Percentiles rank a stretch among this genome's conserved stretches.
These are phyloP conservation scores for Drosophila mojavensis DNA, from an alignment of 1,140 invertebrate species.

Conservation along the genomic window DNA sequence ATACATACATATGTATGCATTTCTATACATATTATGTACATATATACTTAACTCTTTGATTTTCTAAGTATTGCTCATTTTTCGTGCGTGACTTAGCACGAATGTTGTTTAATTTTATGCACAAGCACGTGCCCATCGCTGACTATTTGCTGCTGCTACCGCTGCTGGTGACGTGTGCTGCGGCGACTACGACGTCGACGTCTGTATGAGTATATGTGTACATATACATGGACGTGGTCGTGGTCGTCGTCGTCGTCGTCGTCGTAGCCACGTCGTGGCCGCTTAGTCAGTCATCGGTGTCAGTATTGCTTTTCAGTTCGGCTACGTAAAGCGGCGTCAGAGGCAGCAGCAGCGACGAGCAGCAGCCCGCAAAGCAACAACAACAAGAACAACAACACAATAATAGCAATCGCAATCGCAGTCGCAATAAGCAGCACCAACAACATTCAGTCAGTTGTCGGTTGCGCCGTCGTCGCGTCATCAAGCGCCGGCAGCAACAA, in stretches of 20 bases:
- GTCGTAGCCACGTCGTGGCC: conserved; percentile 46
- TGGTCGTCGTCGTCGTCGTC: conserved; percentile 3
- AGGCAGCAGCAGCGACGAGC: conserved; percentile 48
- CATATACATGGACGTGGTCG: conserved; percentile 24
- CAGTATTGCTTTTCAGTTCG: conserved; percentile 72
- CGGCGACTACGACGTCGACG: conserved; percentile 35
- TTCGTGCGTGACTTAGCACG: conserved; percentile 6
- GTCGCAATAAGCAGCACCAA: conserved; percentile 26
- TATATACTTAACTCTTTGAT: too few species aligned
- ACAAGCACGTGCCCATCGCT: conserved; percentile 32
- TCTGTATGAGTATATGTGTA: neutral
- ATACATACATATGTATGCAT: neutral
- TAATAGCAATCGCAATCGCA: conserved; percentile 24
- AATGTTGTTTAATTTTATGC: conserved; percentile 11
- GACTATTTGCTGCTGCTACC: conserved; percentile 17
- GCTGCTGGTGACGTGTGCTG: conserved; percentile 62
- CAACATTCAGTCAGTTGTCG: conserved; percentile 42
- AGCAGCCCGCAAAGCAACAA: conserved; percentile 17
- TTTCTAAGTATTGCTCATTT: neutral
- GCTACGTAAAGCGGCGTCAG: conserved; percentile 59
- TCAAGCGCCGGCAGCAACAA: conserved; percentile 37
- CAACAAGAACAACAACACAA: neutral
- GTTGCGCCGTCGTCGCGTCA: conserved; percentile 44
- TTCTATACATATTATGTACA: too few species aligned
- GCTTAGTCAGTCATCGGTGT: conserved; percentile 68